Conservation (phyloP, 2,113 vertebrate genomes). For the Polypterus senegalus region DNA sequence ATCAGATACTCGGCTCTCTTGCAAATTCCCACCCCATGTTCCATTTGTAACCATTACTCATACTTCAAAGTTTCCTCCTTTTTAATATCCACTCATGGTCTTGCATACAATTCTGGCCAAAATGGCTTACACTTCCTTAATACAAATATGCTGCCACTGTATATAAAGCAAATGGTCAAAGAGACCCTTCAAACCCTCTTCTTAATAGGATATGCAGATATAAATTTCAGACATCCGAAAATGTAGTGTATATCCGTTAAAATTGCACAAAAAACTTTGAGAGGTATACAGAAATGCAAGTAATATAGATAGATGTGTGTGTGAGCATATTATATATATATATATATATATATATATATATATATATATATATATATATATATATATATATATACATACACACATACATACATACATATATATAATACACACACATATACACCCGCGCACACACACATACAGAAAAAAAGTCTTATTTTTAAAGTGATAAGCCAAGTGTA, state of each 20-base stretch:
- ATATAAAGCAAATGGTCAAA: too few species aligned
- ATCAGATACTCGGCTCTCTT: too few species aligned
- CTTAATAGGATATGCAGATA: too few species aligned
- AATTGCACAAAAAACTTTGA: constrained; percentile 14
- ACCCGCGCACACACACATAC: constrained; percentile 52
- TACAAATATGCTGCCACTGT: neutral
- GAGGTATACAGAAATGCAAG: neutral
- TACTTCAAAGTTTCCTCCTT: too few species aligned
- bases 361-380: constrained; percentile 38
- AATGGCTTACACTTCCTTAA: neutral
- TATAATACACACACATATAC: constrained; percentile 49
- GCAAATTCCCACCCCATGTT: too few species aligned
- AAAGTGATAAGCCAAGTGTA: constrained; percentile 14
- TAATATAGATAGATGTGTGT: too few species aligned
- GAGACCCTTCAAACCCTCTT: too few species aligned
- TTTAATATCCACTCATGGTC: too few species aligned
- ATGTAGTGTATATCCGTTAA: constrained; percentile 9
- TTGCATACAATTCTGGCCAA: neutral
- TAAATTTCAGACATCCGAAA: constrained; percentile 4
- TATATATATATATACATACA: constrained; percentile 53
- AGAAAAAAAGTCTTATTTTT: constrained; percentile 44
- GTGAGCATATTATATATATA: too few species aligned
- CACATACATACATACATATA: constrained; percentile 41
- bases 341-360: constrained; percentile 16
- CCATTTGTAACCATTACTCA: too few species aligned